phyloP scores from a whole-genome alignment of 2,113 vertebrate genomes.

The Ochotona princeps region DNA sequence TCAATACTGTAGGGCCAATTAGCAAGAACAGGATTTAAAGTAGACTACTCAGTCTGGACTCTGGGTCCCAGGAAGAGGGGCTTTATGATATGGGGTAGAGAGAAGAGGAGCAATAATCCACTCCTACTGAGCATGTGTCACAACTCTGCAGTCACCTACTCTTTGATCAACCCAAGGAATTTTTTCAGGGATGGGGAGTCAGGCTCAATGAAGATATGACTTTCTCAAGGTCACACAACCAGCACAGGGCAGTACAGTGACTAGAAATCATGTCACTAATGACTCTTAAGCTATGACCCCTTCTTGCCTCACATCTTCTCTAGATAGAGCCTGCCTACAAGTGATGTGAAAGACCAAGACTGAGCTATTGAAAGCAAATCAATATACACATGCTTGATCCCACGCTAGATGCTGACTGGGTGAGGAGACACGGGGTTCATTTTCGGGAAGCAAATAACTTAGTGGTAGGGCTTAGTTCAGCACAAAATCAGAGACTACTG shows the following conservation, averaged over 20 bases:
- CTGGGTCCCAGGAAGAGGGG: neutral
- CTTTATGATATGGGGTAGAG: neutral
- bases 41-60: slow-evolving; percentile 25
- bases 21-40: slow-evolving; percentile 9
- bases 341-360: slow-evolving; percentile 8
- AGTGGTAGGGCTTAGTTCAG: neutral
- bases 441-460: neutral
- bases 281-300: neutral
- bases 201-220: neutral
- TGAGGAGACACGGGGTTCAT: neutral
- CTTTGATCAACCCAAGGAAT: neutral
- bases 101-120: neutral
- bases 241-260: neutral
- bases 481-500: neutral
- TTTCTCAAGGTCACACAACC: neutral
- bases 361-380: neutral
- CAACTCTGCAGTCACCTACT: neutral
- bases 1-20: neutral
- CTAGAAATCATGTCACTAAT: neutral
- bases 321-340: neutral
- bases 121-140: neutral
- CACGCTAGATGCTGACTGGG: neutral
- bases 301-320: neutral
- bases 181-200: neutral
- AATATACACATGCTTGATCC: neutral